Base-by-base conservation (phyloP, 2,797 vertebrate genomes). In the Lithobates pipiens region DNA sequence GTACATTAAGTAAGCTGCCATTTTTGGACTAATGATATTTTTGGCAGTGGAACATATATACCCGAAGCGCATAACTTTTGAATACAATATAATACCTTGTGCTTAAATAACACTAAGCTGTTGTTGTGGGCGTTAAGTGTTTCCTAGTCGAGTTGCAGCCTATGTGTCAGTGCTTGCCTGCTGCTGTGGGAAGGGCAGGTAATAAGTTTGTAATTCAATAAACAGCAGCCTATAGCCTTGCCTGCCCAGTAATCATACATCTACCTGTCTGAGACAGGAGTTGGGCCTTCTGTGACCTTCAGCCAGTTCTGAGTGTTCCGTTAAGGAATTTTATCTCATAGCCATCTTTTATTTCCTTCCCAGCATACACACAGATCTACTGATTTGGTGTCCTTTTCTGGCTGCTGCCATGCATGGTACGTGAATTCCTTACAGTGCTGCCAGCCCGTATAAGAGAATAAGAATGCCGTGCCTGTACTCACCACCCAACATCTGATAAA, bases 81-180 rank as follows among this genome's bases (percentile, higher is more conserved):
- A 85, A 80, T 76, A 85, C 84, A 85, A 85, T 85, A 69, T 74
- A 57, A 32, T 9, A 21, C 63, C 72, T 85, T 85, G 70, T 85
- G 39, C 44, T 75, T 76, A 54, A 69, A 57, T 69, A 80, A 65
- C 71, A 70, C 27, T 46, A 71, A 11, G 42, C 27, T 32, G 25
- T 75, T 76, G 39, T 72, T 85, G 63, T 80, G 84, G 77, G 77
- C 61, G 69, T 61, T 25, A 23, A 80, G n/a, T 68, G 34, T 25
- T 75, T 69, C 61, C 23, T 54, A n/a, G 76, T 71, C n/a, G 32
- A n/a, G 39, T 27, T 74, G 34, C 39, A 10, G 10, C 32, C 46
- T 34, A 78, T 84, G 46, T 73, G 76, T 78, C 57, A 21, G 70
- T 68, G 84, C 77, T 80, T 85, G 77, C 75, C 61, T 85, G 13